These are phyloP conservation scores for Diarsia rubi DNA, from an alignment of 2,888 invertebrate genomes.

Conservation along the genomic window DNA sequence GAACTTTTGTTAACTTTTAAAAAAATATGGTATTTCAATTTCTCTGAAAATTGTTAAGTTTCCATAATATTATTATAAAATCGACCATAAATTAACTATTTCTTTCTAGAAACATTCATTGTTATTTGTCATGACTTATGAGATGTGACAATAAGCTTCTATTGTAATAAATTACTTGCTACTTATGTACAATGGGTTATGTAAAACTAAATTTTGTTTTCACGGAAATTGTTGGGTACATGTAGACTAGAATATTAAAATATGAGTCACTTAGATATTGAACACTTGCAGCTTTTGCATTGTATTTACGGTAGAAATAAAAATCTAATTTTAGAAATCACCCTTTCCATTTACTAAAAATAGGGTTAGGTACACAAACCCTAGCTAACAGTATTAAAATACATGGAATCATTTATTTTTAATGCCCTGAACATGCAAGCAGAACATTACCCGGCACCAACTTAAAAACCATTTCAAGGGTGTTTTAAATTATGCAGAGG, in stretches of 20 bases:
- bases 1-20: too few species aligned
- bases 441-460: neutral
- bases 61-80: neutral
- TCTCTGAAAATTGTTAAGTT: neutral
- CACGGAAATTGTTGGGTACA: neutral
- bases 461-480: constrained; percentile 22
- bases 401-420: constrained; percentile 1
- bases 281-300: neutral
- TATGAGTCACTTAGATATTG: constrained; percentile 1
- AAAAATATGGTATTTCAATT: neutral
- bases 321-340: neutral
- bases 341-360: constrained; percentile 6
- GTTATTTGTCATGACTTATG: neutral
- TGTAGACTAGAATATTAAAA: neutral
- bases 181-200: neutral
- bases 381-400: neutral
- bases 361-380: constrained; percentile 1
- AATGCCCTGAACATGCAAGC: constrained; percentile 29
- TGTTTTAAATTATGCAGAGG: constrained; percentile 39
- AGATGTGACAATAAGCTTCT: constrained; percentile 7
- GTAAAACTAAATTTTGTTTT: neutral
- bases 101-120: neutral
- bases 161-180: constrained; percentile 11
- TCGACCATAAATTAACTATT: neutral
- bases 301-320: neutral